Conservation (phyloP, 2,888 invertebrate species). For the Hololepta plana region DNA sequence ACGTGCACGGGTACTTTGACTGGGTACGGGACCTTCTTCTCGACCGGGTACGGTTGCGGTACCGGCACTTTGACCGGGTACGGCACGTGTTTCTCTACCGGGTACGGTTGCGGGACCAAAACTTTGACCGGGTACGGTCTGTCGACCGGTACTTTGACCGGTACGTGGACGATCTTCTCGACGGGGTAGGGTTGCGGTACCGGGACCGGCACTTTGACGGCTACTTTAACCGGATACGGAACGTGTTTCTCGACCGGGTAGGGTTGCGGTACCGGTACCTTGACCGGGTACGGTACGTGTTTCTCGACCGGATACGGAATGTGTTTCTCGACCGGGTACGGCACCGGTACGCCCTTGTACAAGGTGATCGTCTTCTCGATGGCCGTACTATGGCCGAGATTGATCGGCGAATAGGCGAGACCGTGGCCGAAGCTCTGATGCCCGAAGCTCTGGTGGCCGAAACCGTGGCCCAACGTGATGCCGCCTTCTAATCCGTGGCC, state of each 20-base stretch:
- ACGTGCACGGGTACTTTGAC: slow-evolving; percentile 61
- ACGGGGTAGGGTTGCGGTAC: slow-evolving; percentile 62
- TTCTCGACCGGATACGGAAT: slow-evolving; percentile 48
- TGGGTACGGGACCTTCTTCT: slow-evolving; percentile 53
- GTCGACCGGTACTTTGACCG: slow-evolving; percentile 50
- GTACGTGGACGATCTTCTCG: slow-evolving; percentile 57
- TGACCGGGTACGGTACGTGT: slow-evolving; percentile 42
- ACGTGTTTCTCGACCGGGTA: slow-evolving; percentile 59
- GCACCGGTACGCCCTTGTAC: slow-evolving; percentile 44
- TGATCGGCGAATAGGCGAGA: slow-evolving; percentile 14
- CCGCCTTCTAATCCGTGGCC: slow-evolving; percentile 36
- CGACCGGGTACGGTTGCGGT: slow-evolving; percentile 61
- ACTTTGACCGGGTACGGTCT: slow-evolving; percentile 67
- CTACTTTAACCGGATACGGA: slow-evolving; percentile 53
- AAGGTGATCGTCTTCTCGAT: slow-evolving; percentile 46
- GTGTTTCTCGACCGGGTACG: slow-evolving; percentile 44
- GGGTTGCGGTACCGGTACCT: slow-evolving; percentile 42
- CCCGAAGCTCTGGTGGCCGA: slow-evolving; percentile 14
- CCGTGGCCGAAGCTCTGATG: slow-evolving; percentile 15
- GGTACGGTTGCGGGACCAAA: slow-evolving; percentile 60
- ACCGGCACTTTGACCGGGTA: slow-evolving; percentile 59
- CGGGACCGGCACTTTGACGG: slow-evolving; percentile 62
- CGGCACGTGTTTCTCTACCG: slow-evolving; percentile 57
- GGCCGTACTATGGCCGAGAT: slow-evolving; percentile 29
- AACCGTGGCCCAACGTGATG: slow-evolving; percentile 22